Evolutionary conservation across 2,888 invertebrate genomes (phyloP), one percentile per base, ranked within the genome.

Genomic region (Drosophila tanythrix): DNA sequence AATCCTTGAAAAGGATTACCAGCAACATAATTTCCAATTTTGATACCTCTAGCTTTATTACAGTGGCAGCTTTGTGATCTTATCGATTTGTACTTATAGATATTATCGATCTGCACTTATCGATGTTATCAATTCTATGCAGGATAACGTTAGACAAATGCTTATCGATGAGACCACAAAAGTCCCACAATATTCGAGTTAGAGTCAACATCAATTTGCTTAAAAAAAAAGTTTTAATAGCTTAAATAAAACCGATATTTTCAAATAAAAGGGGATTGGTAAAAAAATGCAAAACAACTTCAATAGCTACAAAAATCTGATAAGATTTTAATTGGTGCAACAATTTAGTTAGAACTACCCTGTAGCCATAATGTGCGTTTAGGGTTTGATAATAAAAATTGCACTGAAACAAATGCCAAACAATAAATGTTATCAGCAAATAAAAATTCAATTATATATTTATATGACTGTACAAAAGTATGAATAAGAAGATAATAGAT

Each of bases 271-370:
- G 6, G 51, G 56, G 36, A 51, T 69, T 43, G 66, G 35, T 51
- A 13, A 50, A 15, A 18, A 18, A 21, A n/a, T 43, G 6, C 43
- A 48, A 21, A 55, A 33, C 13, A 52, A 10, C 53, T 29, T 52
- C n/a, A 53, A 43, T 21, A 46, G 18, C 46, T 36, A 57, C 18
- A 50, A 29, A 15, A 55, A 55, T 55, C 56, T 55, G 52, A 58
- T 76, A 55, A 52, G 52, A 65, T 71, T 76, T 61, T 15, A 56
- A 52, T 60, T 59, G 59, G 40, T 59, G 21, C 48, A 63, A 18
- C 36, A 33, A 76, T 64, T 64, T 55, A 50, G 61, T 76, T 71
- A 60, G 18, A 11, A 27, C 50, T 40, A 65, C 50, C 40, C 38
- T 64, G 18, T 18, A 65, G 15, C 3, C n/a, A 48, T 5, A 11